Percentiles rank a stretch among this genome's conserved stretches.
Evolutionary conservation across 2,888 invertebrate genomes (phyloP).

Genomic region (Acheta domesticus): DNA sequence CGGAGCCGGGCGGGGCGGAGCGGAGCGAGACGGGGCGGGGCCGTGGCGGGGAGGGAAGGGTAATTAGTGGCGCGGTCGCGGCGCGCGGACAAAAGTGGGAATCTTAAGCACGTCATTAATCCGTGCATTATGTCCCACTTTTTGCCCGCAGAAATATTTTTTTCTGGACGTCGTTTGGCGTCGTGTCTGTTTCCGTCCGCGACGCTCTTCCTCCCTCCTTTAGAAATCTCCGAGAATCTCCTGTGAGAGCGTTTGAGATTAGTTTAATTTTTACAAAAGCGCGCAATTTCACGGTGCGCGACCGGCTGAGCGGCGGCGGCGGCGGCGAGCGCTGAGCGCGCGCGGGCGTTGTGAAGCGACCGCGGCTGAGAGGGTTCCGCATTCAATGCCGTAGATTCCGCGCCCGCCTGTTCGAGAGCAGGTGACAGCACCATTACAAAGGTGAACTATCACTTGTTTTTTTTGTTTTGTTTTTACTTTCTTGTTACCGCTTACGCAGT

Average conservation of each 20-base stretch:
- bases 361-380: not conserved
- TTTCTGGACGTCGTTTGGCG: too few relatives aligned
- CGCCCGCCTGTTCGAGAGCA: too few relatives aligned
- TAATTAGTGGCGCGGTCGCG: not conserved
- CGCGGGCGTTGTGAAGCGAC: not conserved
- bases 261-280: constrained; percentile 9
- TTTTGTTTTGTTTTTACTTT: too few relatives aligned
- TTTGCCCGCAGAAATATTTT: not conserved
- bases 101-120: constrained; percentile 18
- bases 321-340: not conserved
- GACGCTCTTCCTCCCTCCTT: not conserved
- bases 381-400: too few relatives aligned
- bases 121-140: constrained; percentile 10
- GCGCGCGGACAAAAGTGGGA: not conserved
- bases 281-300: constrained; percentile 18
- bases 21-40: not conserved
- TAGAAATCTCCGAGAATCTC: not conserved
- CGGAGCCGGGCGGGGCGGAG: too few relatives aligned
- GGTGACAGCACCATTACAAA: too few relatives aligned
- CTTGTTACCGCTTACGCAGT: too few relatives aligned
- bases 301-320: not conserved
- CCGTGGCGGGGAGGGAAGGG: not conserved
- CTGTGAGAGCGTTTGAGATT: constrained; percentile 18
- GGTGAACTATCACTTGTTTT: too few relatives aligned
- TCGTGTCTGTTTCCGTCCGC: not conserved